Evolutionary conservation across 1,140 invertebrate genomes (phyloP).

Genomic region (Sarcophaga peregrina): DNA sequence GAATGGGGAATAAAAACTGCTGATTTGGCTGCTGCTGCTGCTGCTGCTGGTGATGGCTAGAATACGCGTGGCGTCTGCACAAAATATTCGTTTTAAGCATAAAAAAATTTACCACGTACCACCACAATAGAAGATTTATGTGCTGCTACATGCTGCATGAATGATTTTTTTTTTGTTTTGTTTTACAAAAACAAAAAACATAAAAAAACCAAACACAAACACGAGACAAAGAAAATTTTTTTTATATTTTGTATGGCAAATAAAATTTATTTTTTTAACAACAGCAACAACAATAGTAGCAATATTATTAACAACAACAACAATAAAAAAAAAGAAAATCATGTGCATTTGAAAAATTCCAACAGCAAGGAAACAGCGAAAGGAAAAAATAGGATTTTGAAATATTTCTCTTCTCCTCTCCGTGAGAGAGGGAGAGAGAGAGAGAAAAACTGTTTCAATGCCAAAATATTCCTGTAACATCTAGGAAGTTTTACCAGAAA

Average conservation of each 20-base stretch:
- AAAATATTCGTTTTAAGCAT: neutral
- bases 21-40: neutral
- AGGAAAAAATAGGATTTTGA: neutral
- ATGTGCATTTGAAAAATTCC: neutral
- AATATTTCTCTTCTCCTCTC: neutral
- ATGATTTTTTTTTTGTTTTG: neutral
- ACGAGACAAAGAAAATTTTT: neutral
- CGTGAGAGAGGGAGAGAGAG: too few relatives aligned
- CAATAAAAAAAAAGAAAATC: too few relatives aligned
- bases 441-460: too few relatives aligned
- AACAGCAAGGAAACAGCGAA: neutral
- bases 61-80: conserved; percentile 16
- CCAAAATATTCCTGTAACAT: too few relatives aligned
- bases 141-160: neutral
- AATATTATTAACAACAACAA: too few relatives aligned
- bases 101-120: too few relatives aligned
- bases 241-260: neutral
- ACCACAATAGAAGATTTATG: too few relatives aligned
- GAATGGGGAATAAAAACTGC: neutral
- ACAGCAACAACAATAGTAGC: neutral
- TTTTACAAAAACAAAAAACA: too few relatives aligned
- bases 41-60: neutral
- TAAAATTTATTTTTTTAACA: neutral
- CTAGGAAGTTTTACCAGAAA: too few relatives aligned
- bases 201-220: neutral